These are phyloP conservation scores for Spodoptera littoralis DNA, from an alignment of 2,888 invertebrate genomes.

Conservation along the genomic window DNA sequence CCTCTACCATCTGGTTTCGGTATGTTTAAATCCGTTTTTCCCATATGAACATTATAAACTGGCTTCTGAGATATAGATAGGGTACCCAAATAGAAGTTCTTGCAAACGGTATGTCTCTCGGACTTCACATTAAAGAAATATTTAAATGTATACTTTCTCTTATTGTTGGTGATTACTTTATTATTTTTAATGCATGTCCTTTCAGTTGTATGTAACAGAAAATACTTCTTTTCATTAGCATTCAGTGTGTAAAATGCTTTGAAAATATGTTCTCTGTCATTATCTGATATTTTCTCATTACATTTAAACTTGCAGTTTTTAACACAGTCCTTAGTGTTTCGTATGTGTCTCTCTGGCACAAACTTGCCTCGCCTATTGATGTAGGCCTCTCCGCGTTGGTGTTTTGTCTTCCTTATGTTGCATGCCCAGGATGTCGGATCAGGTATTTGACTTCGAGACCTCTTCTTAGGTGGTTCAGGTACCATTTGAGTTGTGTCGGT, in stretches of 20 bases:
- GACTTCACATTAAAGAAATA: slow-evolving; percentile 81
- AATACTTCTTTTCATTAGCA: slow-evolving; percentile 82
- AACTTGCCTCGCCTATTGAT: slow-evolving; percentile 80
- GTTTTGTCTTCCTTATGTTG: slow-evolving; percentile 80
- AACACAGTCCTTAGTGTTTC: slow-evolving; percentile 80
- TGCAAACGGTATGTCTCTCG: slow-evolving; percentile 78
- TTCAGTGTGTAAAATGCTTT: slow-evolving; percentile 82
- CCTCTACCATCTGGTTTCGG: slow-evolving; percentile 84
- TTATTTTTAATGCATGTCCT: slow-evolving; percentile 73
- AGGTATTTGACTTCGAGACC: slow-evolving; percentile 68
- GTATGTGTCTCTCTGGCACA: slow-evolving; percentile 77
- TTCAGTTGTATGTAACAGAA: slow-evolving; percentile 81
- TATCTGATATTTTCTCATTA: slow-evolving; percentile 77
- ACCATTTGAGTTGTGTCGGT: slow-evolving; percentile 30
- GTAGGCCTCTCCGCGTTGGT: slow-evolving; percentile 83
- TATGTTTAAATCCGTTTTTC: slow-evolving; percentile 81
- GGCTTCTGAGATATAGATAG: slow-evolving; percentile 84
- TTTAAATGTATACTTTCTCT: slow-evolving; percentile 79
- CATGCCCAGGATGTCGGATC: slow-evolving; percentile 83
- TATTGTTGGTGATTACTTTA: slow-evolving; percentile 60
- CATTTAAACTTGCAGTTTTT: slow-evolving; percentile 81
- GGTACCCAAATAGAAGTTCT: slow-evolving; percentile 84
- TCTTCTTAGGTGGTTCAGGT: slow-evolving; percentile 56
- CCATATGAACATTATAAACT: slow-evolving; percentile 82
- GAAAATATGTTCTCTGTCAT: slow-evolving; percentile 80